Base-by-base conservation (phyloP, 2,797 vertebrate genomes). In the Crocidura indochinensis region DNA sequence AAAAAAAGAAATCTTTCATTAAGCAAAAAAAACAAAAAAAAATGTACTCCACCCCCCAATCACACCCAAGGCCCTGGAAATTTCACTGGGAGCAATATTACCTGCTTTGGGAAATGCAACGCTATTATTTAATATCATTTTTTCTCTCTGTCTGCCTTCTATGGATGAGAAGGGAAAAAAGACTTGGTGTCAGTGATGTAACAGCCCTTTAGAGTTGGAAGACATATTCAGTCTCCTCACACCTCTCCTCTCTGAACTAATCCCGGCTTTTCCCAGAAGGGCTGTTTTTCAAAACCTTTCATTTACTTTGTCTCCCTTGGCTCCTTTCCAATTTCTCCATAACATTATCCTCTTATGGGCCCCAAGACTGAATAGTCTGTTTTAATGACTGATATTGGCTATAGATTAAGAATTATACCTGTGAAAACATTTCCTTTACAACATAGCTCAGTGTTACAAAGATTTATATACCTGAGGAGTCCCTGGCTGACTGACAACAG, bases 381-480 rank as follows among this genome's bases (percentile, higher is more conserved):
- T 94, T 73, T 94, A 95, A 93, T 96, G 89, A 89, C 92, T 92
- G 92, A 84, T 94, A 94, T 93, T 93, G 86, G 88, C 88, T 88
- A 94, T 76, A 94, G 94, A 92, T 94, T 90, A 95, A 94, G 82
- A 96, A 88, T 94, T 94, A 92, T 84, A 86, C 56, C 91, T 96
- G 49, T 93, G 75, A 92, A 95, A 96, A 94, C 90, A 95, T 94
- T 95, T 92, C 91, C 79, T 92, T 92, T 90, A 74, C 69, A 94
- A 68, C 26, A 84, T 44, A 92, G 76, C 47, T 94, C 53, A 69
- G 51, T 87, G 67, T 85, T 84, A 77, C 82, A 83, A 87, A 91
- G 91, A 94, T 94, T 96, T 96, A 93, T 78, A 85, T 47, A 81
- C 26, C 47, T 64, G 79, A 87, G 62, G 78, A 92, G 47, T 53